Conservation (phyloP, 2,797 vertebrate species). For the Meda fulgida region DNA sequence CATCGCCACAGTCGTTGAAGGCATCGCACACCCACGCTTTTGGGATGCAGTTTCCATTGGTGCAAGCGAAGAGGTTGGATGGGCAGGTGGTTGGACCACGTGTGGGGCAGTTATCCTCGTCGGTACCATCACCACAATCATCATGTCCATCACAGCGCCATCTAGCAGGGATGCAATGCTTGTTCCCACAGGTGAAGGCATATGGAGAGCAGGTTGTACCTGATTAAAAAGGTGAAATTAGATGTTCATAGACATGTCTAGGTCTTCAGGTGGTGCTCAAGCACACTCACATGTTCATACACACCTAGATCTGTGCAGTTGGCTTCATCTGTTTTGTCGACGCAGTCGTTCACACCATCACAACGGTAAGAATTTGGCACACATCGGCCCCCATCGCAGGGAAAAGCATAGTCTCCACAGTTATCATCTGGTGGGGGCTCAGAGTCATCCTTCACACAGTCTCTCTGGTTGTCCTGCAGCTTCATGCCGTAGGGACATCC, state of each 20-base stretch:
- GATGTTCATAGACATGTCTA: not conserved
- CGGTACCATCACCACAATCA: slow-evolving; percentile 90
- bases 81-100: slow-evolving; percentile 77
- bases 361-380: slow-evolving; percentile 82
- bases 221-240: slow-evolving; percentile 58
- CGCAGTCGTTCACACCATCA: slow-evolving; percentile 86
- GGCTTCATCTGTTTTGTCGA: slow-evolving; percentile 88
- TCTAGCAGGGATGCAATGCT: slow-evolving; percentile 81
- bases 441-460: slow-evolving; percentile 85
- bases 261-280: slow-evolving; percentile 9
- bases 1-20: slow-evolving; percentile 92
- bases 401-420: slow-evolving; percentile 85
- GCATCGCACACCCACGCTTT: slow-evolving; percentile 88
- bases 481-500: slow-evolving; percentile 94
- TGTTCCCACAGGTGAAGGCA: slow-evolving; percentile 87
- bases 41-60: slow-evolving; percentile 84
- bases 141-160: slow-evolving; percentile 88
- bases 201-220: slow-evolving; percentile 84
- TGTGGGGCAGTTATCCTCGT: slow-evolving; percentile 87
- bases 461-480: slow-evolving; percentile 80
- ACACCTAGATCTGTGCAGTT: slow-evolving; percentile 86
- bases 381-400: slow-evolving; percentile 88
- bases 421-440: slow-evolving; percentile 81
- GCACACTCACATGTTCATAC: slow-evolving; percentile 6
- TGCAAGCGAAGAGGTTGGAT: slow-evolving; percentile 79